Conservation (phyloP, 2,797 vertebrate species). For the Setipinna tenuifilis region DNA sequence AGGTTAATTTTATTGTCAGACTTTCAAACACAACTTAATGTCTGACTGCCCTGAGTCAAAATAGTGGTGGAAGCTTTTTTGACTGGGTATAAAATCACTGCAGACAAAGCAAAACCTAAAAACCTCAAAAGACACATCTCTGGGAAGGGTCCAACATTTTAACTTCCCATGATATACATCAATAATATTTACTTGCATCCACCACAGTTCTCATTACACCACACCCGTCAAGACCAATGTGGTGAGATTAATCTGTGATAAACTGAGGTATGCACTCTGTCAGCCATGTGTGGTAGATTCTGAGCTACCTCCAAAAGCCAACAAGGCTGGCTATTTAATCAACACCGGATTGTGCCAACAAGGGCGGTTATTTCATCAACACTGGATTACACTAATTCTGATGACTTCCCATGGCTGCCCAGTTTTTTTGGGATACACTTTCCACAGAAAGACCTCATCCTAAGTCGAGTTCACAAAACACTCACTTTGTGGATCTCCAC, state of each 20-base stretch:
- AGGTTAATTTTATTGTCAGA: background rate
- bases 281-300: background rate
- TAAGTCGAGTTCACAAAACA: slow-evolving; percentile 32
- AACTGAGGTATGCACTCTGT: background rate
- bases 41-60: background rate
- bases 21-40: background rate
- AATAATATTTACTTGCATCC: slow-evolving; percentile 15
- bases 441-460: slow-evolving; percentile 24
- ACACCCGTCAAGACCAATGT: slow-evolving; percentile 30
- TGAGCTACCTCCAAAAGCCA: slow-evolving; percentile 25
- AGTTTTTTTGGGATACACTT: background rate
- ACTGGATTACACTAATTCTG: background rate
- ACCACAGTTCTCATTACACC: slow-evolving; percentile 18
- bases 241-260: background rate
- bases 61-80: background rate
- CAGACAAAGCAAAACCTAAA: background rate
- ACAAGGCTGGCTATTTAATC: slow-evolving; percentile 2
- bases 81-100: background rate
- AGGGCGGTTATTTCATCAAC: background rate
- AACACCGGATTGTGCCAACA: background rate
- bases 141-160: background rate
- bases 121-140: background rate
- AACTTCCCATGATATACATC: background rate
- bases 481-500: background rate
- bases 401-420: background rate